phyloP scores from a whole-genome alignment of 1,140 invertebrate species.

The Megathymus violae region DNA sequence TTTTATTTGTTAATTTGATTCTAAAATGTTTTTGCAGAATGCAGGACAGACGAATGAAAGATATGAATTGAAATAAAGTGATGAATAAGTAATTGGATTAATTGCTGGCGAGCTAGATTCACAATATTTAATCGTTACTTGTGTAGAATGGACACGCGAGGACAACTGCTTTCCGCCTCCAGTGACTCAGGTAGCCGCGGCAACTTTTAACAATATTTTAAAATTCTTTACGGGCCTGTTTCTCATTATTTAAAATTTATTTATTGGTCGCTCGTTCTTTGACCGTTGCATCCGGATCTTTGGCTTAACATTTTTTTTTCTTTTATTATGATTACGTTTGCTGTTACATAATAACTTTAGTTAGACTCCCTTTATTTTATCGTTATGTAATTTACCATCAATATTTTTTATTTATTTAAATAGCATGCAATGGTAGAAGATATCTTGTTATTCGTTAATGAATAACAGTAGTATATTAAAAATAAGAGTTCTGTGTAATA shows the following conservation, averaged over 20 bases:
- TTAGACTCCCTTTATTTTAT: not conserved
- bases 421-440: slow-evolving; percentile 14
- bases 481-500: not conserved
- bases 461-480: not conserved
- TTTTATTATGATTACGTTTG: slow-evolving; percentile 15
- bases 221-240: slow-evolving; percentile 27
- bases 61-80: slow-evolving; percentile 25
- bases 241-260: slow-evolving; percentile 33
- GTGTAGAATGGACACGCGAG: slow-evolving; percentile 36
- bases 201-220: slow-evolving; percentile 35
- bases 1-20: slow-evolving; percentile 26
- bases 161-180: slow-evolving; percentile 39
- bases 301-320: slow-evolving; percentile 6
- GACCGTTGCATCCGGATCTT: slow-evolving; percentile 14
- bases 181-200: slow-evolving; percentile 31
- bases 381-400: not conserved
- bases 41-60: slow-evolving; percentile 30
- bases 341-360: slow-evolving; percentile 1
- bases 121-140: slow-evolving; percentile 30
- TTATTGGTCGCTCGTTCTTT: slow-evolving; percentile 25
- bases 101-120: slow-evolving; percentile 29
- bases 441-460: not conserved
- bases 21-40: slow-evolving; percentile 27
- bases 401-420: slow-evolving; percentile 1
- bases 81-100: slow-evolving; percentile 30